Base-by-base conservation (phyloP, 1,140 invertebrate genomes). In the Drosophila asahinai region DNA sequence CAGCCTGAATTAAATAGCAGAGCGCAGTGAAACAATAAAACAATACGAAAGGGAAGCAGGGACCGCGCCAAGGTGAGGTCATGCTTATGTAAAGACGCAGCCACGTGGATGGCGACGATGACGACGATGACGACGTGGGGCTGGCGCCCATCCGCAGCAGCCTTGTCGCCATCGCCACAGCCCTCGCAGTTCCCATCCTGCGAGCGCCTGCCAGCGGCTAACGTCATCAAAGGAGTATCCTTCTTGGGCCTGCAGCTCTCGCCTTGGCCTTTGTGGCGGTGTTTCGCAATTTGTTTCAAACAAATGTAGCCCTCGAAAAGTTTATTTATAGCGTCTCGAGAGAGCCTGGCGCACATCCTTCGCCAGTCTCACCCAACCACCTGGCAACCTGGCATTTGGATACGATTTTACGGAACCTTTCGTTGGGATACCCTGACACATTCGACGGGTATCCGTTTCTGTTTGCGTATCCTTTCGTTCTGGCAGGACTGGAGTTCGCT, bases 11-110 rank as follows among this genome's bases (percentile, higher is more conserved):
- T 22, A 62, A 62, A 57, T 17, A 57, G 19, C 47, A 47, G 63
- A 42, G 40, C 14, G 49, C 19, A 51, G 62, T 33, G 22, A 68
- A 57, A 48, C 30, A 71, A 43, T 45, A 71, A 25, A 38, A 57
- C 54, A 57, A 57, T 25, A 40, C 54, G n/a, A n/a, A 38, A 19
- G 38, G 54, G 33, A 38, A 17, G 52, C 33, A 55, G 52, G 54
- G 19, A 25, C 19, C 54, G 54, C 36, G 45, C 62, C 74, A 78
- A 74, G 71, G 75, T 78, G 75, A 78, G 75, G 74, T 78, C 75
- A 78, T 78, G 64, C 75, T 78, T 78, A 77, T 78, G 76, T 78
- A 77, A 77, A 74, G 67, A 72, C 36, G 55, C 36, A 45, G 57
- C 64, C 75, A 77, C 48, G 75, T 59, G 74, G 74, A 77, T 43